phyloP scores from a whole-genome alignment of 2,797 vertebrate genomes.

The Falco naumanni region DNA sequence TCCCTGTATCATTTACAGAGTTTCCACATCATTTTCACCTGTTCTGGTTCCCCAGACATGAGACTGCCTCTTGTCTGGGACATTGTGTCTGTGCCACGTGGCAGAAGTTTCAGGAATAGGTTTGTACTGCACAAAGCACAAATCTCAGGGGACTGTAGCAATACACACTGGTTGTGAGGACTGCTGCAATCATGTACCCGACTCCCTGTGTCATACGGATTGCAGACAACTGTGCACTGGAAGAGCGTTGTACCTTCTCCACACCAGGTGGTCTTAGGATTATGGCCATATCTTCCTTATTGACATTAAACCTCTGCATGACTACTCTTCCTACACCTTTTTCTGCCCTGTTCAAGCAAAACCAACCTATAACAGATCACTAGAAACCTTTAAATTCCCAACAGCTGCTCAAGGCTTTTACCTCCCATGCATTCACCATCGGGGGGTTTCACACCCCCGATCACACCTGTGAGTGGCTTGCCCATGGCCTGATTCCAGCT shows the following conservation, averaged over 20 bases:
- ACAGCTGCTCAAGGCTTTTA: neutral
- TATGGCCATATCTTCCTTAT: neutral
- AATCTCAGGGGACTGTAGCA: neutral
- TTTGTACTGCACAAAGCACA: rapidly evolving
- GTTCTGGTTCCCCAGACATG: neutral
- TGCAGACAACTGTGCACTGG: neutral
- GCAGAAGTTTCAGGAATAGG: neutral
- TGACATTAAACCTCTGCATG: neutral
- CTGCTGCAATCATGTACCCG: rapidly evolving
- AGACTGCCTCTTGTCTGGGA: neutral
- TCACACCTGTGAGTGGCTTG: neutral
- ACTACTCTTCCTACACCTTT: neutral
- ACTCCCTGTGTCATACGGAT: neutral
- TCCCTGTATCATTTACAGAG: neutral
- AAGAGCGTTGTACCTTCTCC: neutral
- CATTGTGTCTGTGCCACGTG: rapidly evolving
- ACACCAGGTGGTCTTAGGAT: neutral
- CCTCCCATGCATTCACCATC: neutral
- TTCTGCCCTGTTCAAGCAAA: neutral
- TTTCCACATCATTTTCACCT: neutral
- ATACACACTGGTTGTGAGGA: neutral
- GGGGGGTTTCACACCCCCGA: neutral
- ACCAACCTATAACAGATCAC: neutral
- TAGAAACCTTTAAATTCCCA: neutral
- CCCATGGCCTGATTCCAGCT: neutral